Percentiles rank a stretch among this genome's conserved stretches.
Evolutionary conservation across 2,888 invertebrate genomes (phyloP).

Genomic region (Temnothorax unifasciatus): DNA sequence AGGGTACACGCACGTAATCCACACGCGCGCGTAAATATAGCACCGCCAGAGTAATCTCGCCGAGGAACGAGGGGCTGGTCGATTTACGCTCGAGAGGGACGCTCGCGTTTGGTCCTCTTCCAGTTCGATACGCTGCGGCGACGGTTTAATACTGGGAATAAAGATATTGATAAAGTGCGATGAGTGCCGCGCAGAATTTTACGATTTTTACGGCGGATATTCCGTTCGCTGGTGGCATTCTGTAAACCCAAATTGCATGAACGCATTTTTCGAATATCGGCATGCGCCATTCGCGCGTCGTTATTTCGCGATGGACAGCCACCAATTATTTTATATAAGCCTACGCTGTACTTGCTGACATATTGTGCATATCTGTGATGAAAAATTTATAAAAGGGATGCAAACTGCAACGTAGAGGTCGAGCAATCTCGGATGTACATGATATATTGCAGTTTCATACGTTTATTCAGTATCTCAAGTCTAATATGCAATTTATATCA

Average conservation of each 20-base stretch:
- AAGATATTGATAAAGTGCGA: slow-evolving; percentile 46
- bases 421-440: slow-evolving; percentile 9
- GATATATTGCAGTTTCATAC: neutral
- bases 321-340: neutral
- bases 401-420: neutral
- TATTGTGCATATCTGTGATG: neutral
- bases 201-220: slow-evolving; percentile 1
- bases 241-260: neutral
- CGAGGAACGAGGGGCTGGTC: slow-evolving; percentile 22
- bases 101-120: neutral
- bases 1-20: slow-evolving; percentile 57
- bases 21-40: slow-evolving; percentile 65
- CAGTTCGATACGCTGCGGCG: slow-evolving; percentile 17
- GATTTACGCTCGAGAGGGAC: slow-evolving; percentile 40
- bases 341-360: neutral
- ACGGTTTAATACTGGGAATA: slow-evolving; percentile 47
- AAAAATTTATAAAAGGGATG: neutral
- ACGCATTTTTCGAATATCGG: neutral
- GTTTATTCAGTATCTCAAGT: neutral
- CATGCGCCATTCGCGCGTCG: neutral
- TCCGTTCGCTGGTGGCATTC: neutral
- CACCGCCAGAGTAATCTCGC: slow-evolving; percentile 46
- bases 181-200: slow-evolving; percentile 18
- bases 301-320: neutral
- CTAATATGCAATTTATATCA: neutral